Evolutionary conservation across 35 echinoderm and acorn worm species (phyloP), one percentile per base, ranked within the genome.

Genomic region (Strongylocentrotus purpuratus): DNA sequence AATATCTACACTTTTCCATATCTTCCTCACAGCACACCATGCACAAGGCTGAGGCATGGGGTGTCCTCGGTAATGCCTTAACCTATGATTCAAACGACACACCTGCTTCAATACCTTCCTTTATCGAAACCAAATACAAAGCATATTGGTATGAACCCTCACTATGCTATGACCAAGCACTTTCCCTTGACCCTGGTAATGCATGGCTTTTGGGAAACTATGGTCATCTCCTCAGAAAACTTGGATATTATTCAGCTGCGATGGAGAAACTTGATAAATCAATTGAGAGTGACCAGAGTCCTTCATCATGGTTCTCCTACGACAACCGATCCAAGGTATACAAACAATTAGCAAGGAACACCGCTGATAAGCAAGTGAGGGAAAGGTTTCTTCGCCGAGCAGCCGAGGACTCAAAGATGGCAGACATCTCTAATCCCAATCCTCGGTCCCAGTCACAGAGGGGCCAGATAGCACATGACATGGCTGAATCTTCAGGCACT

Each of bases 61-160:
- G 91, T 25, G 91, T 93, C 91, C 32, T 93, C 13, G 91, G 91
- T 7, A 93, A 93, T 93, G 91, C 91, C 20, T 32, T 93, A 9
- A 50, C 47, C 4, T 46, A 32, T 32, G 48, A 47, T 31, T 9
- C n/a, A 13, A 31, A 10, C 6, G 17, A 20, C 20, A 33, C 17
- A 33, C 17, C n/a, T 46, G 13, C 9, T 31, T 58, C 46, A 13
- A 58, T 93, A 18, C 91, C 91, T 48, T 0, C 3, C 28, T 93
- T 93, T 58, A 58, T 93, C 7, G 9, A 6, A 4, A 46, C 15
- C 0, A 14, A 93, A 2, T 93, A 93, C 48, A 48, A 17, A 31
- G 31, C 13, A 93, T 33, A 93, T 12, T 93, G 91, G 91, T 4
- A 93, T 47, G 0, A 93, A 18, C 45, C 91, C 45, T 47, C 91